Conservation (phyloP, 2,888 invertebrate species). For the Ischnus inquisitorius region DNA sequence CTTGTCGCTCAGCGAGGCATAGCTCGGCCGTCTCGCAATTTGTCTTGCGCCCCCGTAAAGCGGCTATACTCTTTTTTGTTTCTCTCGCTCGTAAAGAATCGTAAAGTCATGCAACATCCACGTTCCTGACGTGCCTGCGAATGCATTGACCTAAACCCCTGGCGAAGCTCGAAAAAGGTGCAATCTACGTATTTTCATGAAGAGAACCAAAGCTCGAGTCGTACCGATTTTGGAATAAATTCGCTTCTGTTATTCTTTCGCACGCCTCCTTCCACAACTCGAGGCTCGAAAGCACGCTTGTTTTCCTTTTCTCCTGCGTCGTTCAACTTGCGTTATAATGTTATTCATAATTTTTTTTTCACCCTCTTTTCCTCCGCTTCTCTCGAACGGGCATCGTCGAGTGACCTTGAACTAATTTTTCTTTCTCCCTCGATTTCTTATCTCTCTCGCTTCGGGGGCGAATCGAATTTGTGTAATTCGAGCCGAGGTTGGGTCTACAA, state of each 20-base stretch:
- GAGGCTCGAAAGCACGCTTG: slow-evolving; percentile 5
- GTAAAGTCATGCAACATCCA: slow-evolving; percentile 43
- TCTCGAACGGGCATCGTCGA: not conserved
- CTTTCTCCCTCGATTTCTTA: slow-evolving; percentile 31
- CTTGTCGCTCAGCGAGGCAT: slow-evolving; percentile 48
- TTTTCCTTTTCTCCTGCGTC: slow-evolving; percentile 15
- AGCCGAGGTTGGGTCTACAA: slow-evolving; percentile 31
- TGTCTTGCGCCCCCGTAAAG: slow-evolving; percentile 19
- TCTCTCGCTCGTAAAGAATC: not conserved
- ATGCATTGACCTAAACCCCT: slow-evolving; percentile 41
- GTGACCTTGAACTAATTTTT: slow-evolving; percentile 60
- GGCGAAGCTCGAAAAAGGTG: slow-evolving; percentile 10
- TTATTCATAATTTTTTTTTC: slow-evolving; percentile 32
- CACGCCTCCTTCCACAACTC: not conserved
- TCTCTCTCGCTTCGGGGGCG: slow-evolving; percentile 14
- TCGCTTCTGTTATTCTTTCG: not conserved
- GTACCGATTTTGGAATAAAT: not conserved
- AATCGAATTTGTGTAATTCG: slow-evolving; percentile 31
- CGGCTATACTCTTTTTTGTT: slow-evolving; percentile 8
- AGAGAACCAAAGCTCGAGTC: slow-evolving; percentile 6
- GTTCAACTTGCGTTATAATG: not conserved
- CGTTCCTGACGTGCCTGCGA: slow-evolving; percentile 36
- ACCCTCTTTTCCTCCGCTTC: slow-evolving; percentile 5
- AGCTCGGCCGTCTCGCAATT: slow-evolving; percentile 51
- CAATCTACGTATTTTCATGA: no score